These are phyloP conservation scores for Chaetops frenatus DNA, from an alignment of 2,113 vertebrate genomes.

Conservation along the genomic window DNA sequence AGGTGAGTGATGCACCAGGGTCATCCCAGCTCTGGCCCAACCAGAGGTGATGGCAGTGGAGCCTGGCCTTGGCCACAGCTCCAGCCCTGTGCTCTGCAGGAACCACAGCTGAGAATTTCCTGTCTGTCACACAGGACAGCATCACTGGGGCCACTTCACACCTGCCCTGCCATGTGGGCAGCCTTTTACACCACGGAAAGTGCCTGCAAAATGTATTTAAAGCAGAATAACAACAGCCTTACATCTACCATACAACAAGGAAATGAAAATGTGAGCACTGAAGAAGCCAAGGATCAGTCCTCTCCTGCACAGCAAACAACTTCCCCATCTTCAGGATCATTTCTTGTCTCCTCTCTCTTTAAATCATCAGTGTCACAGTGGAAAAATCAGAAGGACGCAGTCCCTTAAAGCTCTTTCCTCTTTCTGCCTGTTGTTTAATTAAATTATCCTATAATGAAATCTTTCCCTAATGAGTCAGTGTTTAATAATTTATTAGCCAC, in stretches of 20 bases:
- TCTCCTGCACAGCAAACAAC: background rate
- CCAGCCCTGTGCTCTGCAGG: background rate
- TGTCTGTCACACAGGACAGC: background rate
- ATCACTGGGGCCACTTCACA: background rate
- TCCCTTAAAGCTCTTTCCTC: conserved; percentile 60
- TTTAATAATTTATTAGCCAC: conserved; percentile 80
- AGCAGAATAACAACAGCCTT: background rate
- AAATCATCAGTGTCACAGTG: conserved; percentile 26
- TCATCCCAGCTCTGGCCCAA: background rate
- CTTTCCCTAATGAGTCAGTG: conserved; percentile 71
- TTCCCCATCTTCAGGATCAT: background rate
- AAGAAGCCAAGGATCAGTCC: background rate
- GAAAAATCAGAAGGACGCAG: conserved; percentile 32
- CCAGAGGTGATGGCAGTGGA: background rate
- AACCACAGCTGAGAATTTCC: background rate
- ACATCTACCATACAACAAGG: background rate
- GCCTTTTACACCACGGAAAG: background rate
- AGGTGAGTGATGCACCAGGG: background rate
- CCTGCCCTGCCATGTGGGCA: background rate
- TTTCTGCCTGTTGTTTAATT: conserved; percentile 74
- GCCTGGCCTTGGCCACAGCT: background rate
- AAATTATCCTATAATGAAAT: conserved; percentile 82
- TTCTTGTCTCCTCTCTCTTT: conserved; percentile 33
- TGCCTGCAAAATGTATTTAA: background rate
- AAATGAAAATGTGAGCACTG: background rate